These are phyloP conservation scores for Danionella cerebrum DNA, from an alignment of 2,113 vertebrate genomes.

Conservation along the genomic window DNA sequence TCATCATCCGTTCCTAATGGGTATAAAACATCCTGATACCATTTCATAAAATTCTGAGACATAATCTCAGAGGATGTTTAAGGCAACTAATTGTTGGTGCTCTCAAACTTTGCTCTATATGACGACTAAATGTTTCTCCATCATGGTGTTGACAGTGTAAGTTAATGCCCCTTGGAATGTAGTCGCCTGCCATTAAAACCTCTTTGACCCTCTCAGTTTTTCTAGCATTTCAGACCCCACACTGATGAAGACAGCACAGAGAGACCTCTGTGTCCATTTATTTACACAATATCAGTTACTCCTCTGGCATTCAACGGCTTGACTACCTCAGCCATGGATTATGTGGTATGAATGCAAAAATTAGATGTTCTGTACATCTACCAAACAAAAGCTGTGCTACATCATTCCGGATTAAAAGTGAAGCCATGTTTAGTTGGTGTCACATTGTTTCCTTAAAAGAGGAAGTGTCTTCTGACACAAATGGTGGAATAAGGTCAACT, in stretches of 20 bases:
- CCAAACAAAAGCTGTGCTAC: not conserved
- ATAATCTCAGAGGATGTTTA: not conserved
- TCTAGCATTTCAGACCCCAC: not conserved
- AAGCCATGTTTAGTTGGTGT: not conserved
- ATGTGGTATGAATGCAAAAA: not conserved
- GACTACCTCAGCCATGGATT: not conserved
- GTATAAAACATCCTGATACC: not conserved
- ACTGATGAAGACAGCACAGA: not conserved
- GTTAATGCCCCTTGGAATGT: not conserved
- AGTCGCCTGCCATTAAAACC: not conserved
- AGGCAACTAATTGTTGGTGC: not conserved
- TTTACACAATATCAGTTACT: not conserved
- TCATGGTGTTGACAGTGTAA: not conserved
- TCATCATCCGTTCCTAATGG: not conserved
- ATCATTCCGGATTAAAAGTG: not conserved
- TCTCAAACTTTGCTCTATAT: not conserved
- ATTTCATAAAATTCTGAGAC: not conserved
- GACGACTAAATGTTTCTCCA: not conserved
- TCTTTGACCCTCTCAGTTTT: not conserved
- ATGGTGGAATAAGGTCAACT: not conserved
- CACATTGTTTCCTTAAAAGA: not conserved
- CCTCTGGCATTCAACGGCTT: not conserved
- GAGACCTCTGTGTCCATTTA: not conserved
- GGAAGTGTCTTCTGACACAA: not conserved
- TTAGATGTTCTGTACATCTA: too few relatives aligned